phyloP scores from a whole-genome alignment of 1,140 invertebrate genomes.

The Chrysopa pallens region DNA sequence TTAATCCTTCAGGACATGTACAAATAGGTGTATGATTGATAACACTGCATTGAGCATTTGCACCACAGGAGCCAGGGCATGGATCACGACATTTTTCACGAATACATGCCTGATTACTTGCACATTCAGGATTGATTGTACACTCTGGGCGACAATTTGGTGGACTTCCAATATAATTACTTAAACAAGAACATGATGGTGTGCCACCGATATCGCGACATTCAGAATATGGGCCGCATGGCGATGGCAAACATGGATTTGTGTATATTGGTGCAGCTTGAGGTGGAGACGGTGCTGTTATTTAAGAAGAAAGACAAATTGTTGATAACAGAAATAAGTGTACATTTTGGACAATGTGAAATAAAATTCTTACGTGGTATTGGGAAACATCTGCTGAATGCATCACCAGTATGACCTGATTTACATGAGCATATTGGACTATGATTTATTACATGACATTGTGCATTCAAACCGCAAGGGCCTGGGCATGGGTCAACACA shows the following conservation, averaged over 20 bases:
- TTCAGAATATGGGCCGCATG: slow-evolving; percentile 49
- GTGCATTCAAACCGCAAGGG: slow-evolving; percentile 33
- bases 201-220: slow-evolving; percentile 38
- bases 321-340: too few relatives aligned
- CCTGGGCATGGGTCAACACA: slow-evolving; percentile 34
- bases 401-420: slow-evolving; percentile 29
- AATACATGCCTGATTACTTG: slow-evolving; percentile 36
- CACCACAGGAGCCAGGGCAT: slow-evolving; percentile 47
- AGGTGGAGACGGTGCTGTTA: slow-evolving; percentile 7
- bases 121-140: slow-evolving; percentile 40
- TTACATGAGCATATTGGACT: slow-evolving; percentile 34
- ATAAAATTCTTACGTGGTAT: slow-evolving; percentile 2
- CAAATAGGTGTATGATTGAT: slow-evolving; percentile 45
- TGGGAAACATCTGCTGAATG: slow-evolving; percentile 15
- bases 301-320: neutral
- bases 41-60: slow-evolving; percentile 36
- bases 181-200: slow-evolving; percentile 42
- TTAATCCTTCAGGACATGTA: slow-evolving; percentile 41
- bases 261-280: slow-evolving; percentile 1
- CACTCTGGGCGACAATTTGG: slow-evolving; percentile 53
- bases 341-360: neutral
- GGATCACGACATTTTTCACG: slow-evolving; percentile 45
- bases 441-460: slow-evolving; percentile 35
- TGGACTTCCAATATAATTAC: slow-evolving; percentile 44
- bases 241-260: slow-evolving; percentile 43